These are phyloP conservation scores for Drosophila paramelanica DNA, from an alignment of 2,888 invertebrate species.

Conservation along the genomic window DNA sequence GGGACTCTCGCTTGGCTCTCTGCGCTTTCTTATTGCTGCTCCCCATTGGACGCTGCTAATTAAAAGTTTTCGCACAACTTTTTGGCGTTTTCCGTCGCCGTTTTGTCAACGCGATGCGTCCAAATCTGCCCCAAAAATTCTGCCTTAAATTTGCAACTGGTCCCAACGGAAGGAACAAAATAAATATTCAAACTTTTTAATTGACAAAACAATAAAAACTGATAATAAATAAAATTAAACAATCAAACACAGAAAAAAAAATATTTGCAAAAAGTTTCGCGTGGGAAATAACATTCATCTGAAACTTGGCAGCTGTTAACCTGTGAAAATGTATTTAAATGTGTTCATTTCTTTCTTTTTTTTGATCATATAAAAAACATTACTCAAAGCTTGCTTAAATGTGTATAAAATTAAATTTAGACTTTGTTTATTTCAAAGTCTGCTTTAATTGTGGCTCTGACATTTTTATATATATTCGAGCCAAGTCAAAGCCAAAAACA, in stretches of 20 bases:
- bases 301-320: too few species aligned
- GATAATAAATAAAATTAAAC: slow-evolving; percentile 70
- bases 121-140: slow-evolving; percentile 41
- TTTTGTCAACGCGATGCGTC: slow-evolving; percentile 42
- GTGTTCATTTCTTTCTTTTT: too few species aligned
- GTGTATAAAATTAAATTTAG: too few species aligned
- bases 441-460: too few species aligned
- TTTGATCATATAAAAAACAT: too few species aligned
- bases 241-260: slow-evolving; percentile 23
- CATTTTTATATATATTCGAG: too few species aligned
- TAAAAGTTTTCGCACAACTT: slow-evolving; percentile 73
- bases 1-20: slow-evolving; percentile 16
- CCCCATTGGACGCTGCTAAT: slow-evolving; percentile 61
- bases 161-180: slow-evolving; percentile 26
- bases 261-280: background rate
- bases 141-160: slow-evolving; percentile 27
- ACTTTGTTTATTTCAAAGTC: too few species aligned
- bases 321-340: background rate
- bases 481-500: background rate
- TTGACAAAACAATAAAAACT: slow-evolving; percentile 77
- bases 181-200: slow-evolving; percentile 74
- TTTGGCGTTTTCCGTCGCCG: slow-evolving; percentile 32
- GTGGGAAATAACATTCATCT: background rate
- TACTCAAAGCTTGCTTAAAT: too few species aligned
- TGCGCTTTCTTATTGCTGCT: slow-evolving; percentile 7